Percentiles rank a stretch among this genome's conserved stretches.
These are phyloP conservation scores for Rosalia funebris DNA, from an alignment of 2,888 invertebrate genomes.

Conservation along the genomic window DNA sequence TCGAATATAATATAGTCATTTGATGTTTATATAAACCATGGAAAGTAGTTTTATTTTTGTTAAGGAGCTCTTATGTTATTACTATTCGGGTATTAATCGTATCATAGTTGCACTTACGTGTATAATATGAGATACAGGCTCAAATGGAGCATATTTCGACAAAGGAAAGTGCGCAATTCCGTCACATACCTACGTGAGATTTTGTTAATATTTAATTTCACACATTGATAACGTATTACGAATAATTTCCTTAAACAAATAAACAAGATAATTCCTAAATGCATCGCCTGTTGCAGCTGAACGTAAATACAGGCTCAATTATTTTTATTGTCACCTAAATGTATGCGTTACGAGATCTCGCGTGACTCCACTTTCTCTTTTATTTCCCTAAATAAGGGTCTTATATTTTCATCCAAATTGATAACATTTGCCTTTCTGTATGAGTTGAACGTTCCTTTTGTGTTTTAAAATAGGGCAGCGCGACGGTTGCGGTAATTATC, in stretches of 20 bases:
- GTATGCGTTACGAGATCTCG: background rate
- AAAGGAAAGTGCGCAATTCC: too few relatives aligned
- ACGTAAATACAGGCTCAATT: constrained; percentile 19
- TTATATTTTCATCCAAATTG: constrained; percentile 3
- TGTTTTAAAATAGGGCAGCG: constrained; percentile 9
- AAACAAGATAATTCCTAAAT: constrained; percentile 31
- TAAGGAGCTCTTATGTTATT: too few relatives aligned
- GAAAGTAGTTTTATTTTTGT: too few relatives aligned
- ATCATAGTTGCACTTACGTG: too few relatives aligned
- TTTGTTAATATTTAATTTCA: constrained; percentile 45
- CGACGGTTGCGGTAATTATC: constrained; percentile 19
- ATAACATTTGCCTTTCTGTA: constrained; percentile 20
- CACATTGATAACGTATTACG: constrained; percentile 36
- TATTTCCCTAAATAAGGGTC: background rate
- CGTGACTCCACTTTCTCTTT: constrained; percentile 16
- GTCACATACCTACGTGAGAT: too few relatives aligned
- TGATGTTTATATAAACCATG: too few relatives aligned
- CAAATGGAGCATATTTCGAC: too few relatives aligned
- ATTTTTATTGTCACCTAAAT: constrained; percentile 7
- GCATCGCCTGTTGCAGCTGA: constrained; percentile 25
- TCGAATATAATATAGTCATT: too few relatives aligned
- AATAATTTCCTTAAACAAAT: constrained; percentile 18
- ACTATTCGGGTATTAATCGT: too few relatives aligned
- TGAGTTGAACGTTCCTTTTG: constrained; percentile 21
- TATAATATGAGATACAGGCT: too few relatives aligned